Evolutionary conservation across 2,888 invertebrate genomes (phyloP), one percentile per base, ranked within the genome.

Genomic region (Timema cristinae): DNA sequence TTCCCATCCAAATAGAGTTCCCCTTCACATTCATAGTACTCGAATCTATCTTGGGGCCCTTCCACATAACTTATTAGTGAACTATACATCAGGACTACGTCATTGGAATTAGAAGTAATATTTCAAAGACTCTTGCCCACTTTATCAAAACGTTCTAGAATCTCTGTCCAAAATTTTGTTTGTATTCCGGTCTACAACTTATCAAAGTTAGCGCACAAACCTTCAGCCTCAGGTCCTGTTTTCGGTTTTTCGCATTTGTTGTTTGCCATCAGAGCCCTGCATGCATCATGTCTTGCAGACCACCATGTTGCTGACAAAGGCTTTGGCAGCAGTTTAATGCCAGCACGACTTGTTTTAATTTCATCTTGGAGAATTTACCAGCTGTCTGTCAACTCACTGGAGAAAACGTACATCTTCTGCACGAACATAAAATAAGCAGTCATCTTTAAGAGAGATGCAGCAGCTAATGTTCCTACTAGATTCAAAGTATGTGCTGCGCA

Each of bases 231-330:
- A 56, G 56, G n/a, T n/a, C 56, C 16, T 16, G 56, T 56, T 56
- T 7, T 16, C 6, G 56, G 56, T 56, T 56, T 56, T 56, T 9
- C n/a, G 16, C 56, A 56, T 15, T n/a, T 9, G n/a, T 56, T 56
- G 56, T 10, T 10, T n/a, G 15, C n/a, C n/a, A n/a, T n/a, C n/a
- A n/a, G n/a, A n/a, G n/a, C n/a, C n/a, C n/a, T 59, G 59, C n/a
- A 59, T 59, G 59, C 15, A 59, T 59, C 59, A 59, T 59, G 13
- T 59, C 8, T n/a, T 59, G 59, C 59, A 59, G 59, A 59, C 59
- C n/a, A n/a, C n/a, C 15, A 6, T 59, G 59, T 59, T 59, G 5
- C n/a, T 59, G 59, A 59, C 59, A n/a, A 59, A 59, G 59, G 2
- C 59, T 59, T 9, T 7, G 7, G 56, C 56, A 56, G 56, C 16